phyloP scores from a whole-genome alignment of 1,140 invertebrate species.

The Papilio glaucus region DNA sequence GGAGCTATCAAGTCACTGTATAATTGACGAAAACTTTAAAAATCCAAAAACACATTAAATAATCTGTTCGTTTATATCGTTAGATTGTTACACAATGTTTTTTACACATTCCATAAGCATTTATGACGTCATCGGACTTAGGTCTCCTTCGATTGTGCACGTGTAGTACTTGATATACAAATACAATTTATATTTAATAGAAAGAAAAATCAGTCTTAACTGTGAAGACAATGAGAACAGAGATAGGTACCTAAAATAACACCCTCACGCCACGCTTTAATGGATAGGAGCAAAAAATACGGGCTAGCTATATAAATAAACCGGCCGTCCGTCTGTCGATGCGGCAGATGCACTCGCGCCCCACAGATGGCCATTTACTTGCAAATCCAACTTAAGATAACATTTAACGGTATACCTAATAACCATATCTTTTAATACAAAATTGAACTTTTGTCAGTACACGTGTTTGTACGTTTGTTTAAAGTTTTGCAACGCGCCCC shows the following conservation, averaged over 20 bases:
- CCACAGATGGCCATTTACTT: slow-evolving; percentile 24
- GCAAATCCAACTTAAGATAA: slow-evolving; percentile 25
- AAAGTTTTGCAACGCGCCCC: no score
- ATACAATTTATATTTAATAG: not conserved
- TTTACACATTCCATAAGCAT: no score
- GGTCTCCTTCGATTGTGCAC: not conserved
- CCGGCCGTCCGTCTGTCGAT: slow-evolving; percentile 6
- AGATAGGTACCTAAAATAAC: slow-evolving; percentile 34
- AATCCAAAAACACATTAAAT: no score
- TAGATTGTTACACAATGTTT: no score
- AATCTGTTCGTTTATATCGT: no score
- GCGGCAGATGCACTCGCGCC: slow-evolving; percentile 2
- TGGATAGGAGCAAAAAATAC: slow-evolving; percentile 27
- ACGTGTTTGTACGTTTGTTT: no score
- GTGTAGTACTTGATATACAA: not conserved
- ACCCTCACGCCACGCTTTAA: slow-evolving; percentile 39
- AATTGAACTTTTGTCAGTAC: not conserved
- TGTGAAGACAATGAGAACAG: slow-evolving; percentile 8
- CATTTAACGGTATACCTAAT: slow-evolving; percentile 9
- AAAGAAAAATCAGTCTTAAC: not conserved
- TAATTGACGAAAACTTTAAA: no score
- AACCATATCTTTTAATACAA: slow-evolving; percentile 16
- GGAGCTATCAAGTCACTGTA: no score
- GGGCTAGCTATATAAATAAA: slow-evolving; percentile 27
- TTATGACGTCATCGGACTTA: not conserved